phyloP scores from a whole-genome alignment of 2,113 vertebrate genomes.

The Sylvietta virens region DNA sequence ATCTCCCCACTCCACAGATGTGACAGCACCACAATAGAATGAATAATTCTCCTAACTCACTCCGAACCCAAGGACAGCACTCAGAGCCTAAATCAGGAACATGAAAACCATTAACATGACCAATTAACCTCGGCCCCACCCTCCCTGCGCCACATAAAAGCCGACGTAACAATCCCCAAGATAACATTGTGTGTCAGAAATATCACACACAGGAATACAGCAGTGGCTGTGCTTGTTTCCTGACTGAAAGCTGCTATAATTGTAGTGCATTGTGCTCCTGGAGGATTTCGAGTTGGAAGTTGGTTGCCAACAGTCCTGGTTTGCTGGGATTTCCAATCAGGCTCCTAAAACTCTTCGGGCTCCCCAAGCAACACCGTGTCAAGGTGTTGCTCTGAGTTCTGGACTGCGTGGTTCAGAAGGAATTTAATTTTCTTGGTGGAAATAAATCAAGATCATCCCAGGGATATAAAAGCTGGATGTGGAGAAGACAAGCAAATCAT shows the following conservation, averaged over 20 bases:
- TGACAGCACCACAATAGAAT: neutral
- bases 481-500: neutral
- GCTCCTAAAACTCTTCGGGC: neutral
- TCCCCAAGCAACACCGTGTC: neutral
- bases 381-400: neutral
- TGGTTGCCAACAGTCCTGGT: neutral
- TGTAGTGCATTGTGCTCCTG: neutral
- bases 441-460: neutral
- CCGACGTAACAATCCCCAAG: neutral
- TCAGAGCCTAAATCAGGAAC: conserved; percentile 29
- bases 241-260: conserved; percentile 25
- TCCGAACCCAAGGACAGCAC: neutral
- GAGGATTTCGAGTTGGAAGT: neutral
- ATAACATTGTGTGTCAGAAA: conserved; percentile 63
- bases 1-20: neutral
- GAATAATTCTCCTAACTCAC: neutral
- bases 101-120: neutral
- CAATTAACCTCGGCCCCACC: conserved; percentile 38
- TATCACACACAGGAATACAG: conserved; percentile 30
- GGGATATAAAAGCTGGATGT: neutral
- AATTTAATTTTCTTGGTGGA: neutral
- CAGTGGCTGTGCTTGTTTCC: neutral
- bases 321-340: neutral
- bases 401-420: neutral
- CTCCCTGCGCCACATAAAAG: neutral